These are phyloP conservation scores for Proales similis DNA, from an alignment of 1,140 invertebrate species.

Conservation along the genomic window DNA sequence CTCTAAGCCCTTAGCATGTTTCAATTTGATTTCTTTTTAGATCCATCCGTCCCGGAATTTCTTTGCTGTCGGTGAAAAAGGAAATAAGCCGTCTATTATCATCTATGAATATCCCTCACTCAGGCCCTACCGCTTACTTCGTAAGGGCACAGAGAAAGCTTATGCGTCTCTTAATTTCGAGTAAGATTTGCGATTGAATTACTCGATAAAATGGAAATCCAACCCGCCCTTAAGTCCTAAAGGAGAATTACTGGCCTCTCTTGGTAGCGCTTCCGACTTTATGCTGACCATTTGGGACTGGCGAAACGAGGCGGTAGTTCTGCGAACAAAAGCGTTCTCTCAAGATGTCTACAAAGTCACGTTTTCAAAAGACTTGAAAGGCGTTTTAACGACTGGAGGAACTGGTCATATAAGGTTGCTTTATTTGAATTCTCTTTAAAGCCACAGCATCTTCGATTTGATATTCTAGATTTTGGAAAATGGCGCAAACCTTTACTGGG, in stretches of 20 bases:
- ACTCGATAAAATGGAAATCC: background rate
- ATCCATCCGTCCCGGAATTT: constrained; percentile 62
- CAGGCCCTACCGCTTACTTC: constrained; percentile 64
- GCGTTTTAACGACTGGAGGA: constrained; percentile 68
- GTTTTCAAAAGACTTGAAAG: constrained; percentile 69
- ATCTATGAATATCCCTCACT: constrained; percentile 74
- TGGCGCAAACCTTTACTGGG: constrained; percentile 77
- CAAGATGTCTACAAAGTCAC: constrained; percentile 66
- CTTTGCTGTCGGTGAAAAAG: constrained; percentile 70
- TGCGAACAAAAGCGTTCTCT: constrained; percentile 69
- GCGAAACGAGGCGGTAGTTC: constrained; percentile 64
- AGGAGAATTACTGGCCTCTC: constrained; percentile 69
- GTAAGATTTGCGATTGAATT: no score
- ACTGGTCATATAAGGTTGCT: constrained; percentile 73
- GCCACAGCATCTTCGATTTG: constrained; percentile 40
- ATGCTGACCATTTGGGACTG: constrained; percentile 80
- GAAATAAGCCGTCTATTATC: constrained; percentile 64
- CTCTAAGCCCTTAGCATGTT: constrained; percentile 38
- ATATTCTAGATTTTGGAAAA: constrained; percentile 91
- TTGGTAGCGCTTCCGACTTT: constrained; percentile 74
- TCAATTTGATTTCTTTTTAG: constrained; percentile 40
- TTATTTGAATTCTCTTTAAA: constrained; percentile 42
- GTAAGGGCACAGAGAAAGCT: constrained; percentile 64
- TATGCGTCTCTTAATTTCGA: constrained; percentile 70
- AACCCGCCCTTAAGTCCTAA: constrained; percentile 59